A percentile compares a stretch with the other conserved stretches of the same genome.
phyloP scores from a whole-genome alignment of 1,140 invertebrate genomes.

The Pemphigus obesinymphae region DNA sequence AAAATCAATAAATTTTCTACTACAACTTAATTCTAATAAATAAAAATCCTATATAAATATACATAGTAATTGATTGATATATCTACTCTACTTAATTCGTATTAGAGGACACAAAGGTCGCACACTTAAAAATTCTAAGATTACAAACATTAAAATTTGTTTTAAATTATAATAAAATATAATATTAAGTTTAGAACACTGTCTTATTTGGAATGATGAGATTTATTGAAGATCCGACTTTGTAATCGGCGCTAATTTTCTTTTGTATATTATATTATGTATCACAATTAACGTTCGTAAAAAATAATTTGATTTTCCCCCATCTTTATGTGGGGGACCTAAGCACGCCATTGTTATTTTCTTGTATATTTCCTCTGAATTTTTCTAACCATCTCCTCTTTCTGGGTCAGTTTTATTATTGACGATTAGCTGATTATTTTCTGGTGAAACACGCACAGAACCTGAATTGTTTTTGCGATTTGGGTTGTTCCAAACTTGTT shows the following conservation, averaged over 20 bases:
- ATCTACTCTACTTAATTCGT: slow-evolving; percentile 41
- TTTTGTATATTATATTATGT: slow-evolving; percentile 13
- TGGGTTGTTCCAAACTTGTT: slow-evolving; percentile 61
- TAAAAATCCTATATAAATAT: slow-evolving; percentile 3
- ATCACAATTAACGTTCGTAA: slow-evolving; percentile 36
- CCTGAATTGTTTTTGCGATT: slow-evolving; percentile 42
- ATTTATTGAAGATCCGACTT: slow-evolving; percentile 22
- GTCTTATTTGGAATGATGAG: slow-evolving; percentile 39
- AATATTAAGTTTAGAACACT: slow-evolving; percentile 25
- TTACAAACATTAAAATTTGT: slow-evolving; percentile 31
- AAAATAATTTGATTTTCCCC: slow-evolving; percentile 32
- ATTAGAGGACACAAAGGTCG: slow-evolving; percentile 37
- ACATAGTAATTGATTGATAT: slow-evolving; percentile 30
- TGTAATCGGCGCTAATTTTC: not conserved
- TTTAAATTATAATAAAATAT: slow-evolving; percentile 38
- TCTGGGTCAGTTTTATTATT: slow-evolving; percentile 30
- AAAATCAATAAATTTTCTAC: not conserved
- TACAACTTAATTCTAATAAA: not conserved
- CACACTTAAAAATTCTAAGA: slow-evolving; percentile 31
- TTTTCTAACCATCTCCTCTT: slow-evolving; percentile 19
- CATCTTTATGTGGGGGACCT: not conserved
- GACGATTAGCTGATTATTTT: slow-evolving; percentile 30
- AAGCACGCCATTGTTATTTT: slow-evolving; percentile 24
- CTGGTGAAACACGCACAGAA: slow-evolving; percentile 35
- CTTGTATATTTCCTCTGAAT: not conserved